A percentile compares a stretch with the other conserved stretches of the same genome.
Evolutionary conservation across 23 tunicate species (phyloP).

Genomic region (Oikopleura dioica): DNA sequence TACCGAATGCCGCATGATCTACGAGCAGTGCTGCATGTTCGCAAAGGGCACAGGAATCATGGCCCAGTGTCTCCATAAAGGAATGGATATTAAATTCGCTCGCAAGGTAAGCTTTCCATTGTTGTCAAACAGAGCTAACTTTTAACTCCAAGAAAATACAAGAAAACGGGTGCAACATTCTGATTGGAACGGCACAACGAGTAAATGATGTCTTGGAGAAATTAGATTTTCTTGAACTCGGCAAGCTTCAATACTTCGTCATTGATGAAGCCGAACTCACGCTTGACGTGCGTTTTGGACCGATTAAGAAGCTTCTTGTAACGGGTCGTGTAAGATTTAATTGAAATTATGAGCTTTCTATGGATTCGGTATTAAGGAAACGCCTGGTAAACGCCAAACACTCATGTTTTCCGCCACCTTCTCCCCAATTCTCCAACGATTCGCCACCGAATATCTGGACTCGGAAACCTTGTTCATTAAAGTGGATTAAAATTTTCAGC

Average conservation of each 20-base stretch:
- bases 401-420: constrained; percentile 93
- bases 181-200: constrained; percentile 66
- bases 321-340: constrained; percentile 23
- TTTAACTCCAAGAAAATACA: too few relatives aligned
- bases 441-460: constrained; percentile 55
- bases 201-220: constrained; percentile 45
- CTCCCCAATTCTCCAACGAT: constrained; percentile 64
- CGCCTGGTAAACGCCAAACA: constrained; percentile 45
- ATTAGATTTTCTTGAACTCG: constrained; percentile 34
- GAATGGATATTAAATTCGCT: too few relatives aligned
- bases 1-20: constrained; percentile 31
- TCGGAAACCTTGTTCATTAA: constrained; percentile 55
- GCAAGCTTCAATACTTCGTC: constrained; percentile 33
- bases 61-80: too few relatives aligned
- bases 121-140: too few relatives aligned
- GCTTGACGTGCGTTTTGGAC: constrained; percentile 90
- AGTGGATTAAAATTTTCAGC: too few relatives aligned
- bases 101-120: too few relatives aligned
- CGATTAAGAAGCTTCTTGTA: constrained; percentile 33
- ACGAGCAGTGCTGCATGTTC: background rate
- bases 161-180: constrained; percentile 44
- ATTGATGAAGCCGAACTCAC: constrained; percentile 84
- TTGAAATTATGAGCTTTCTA: too few relatives aligned
- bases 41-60: too few relatives aligned
- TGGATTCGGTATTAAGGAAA: too few relatives aligned